Conservation (phyloP, 2,888 invertebrate species). For the Synergus japonicus region DNA sequence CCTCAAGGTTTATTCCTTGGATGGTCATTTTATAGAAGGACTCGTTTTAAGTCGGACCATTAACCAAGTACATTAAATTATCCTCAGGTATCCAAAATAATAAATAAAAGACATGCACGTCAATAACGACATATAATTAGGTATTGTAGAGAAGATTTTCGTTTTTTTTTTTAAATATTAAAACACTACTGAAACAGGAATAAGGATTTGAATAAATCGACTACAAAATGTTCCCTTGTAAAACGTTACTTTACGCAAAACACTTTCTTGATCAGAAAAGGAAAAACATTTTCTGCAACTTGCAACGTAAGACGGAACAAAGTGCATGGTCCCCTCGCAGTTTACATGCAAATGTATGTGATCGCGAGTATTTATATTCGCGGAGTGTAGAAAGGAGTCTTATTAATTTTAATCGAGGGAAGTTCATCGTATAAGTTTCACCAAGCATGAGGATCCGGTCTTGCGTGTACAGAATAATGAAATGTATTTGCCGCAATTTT, state of each 20-base stretch:
- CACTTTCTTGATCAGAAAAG: no score
- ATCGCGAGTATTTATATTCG: conserved; percentile 1
- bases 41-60: conserved; percentile 7
- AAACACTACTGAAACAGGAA: background rate
- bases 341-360: background rate
- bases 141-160: background rate
- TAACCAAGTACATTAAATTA: conserved; percentile 2
- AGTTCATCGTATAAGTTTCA: background rate
- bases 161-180: background rate
- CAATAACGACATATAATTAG: conserved; percentile 15
- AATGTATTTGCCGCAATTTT: background rate
- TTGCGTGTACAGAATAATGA: background rate
- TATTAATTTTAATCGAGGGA: background rate
- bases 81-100: conserved; percentile 9
- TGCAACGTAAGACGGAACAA: background rate
- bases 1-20: conserved; percentile 22
- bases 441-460: background rate
- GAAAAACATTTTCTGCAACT: background rate
- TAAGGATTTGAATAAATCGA: background rate
- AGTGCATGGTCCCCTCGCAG: background rate
- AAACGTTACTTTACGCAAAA: background rate
- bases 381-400: background rate
- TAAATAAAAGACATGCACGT: conserved; percentile 17
- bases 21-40: conserved; percentile 23
- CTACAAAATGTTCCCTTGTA: background rate